Base-by-base conservation (phyloP, 2,888 invertebrate species). In the Cryptocephalus moraei region DNA sequence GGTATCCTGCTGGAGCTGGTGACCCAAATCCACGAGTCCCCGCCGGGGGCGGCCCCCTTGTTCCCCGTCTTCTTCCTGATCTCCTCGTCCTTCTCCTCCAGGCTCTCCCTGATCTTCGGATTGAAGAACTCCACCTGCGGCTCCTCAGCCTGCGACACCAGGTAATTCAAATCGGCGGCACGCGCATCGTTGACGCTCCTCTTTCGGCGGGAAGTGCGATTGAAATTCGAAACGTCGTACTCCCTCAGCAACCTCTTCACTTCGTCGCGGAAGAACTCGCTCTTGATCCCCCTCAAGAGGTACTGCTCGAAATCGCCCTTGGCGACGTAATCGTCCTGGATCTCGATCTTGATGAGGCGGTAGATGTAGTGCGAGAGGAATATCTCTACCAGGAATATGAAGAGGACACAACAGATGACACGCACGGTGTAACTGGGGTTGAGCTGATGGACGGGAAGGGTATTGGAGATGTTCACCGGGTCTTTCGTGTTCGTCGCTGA, bases 1-100 rank as follows among this genome's bases (percentile, higher is more conserved):
- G 91, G 88, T 57, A 91, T 88, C 57, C 90, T 79, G 33, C 90
- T 89, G 61, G 89, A 88, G 53, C 88, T 86, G 46, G 90, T 89
- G 55, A 91, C 70, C 85, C 90, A 91, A 55, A 91, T 83, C 88
- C 88, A 89, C 22, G 84, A 82, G 57, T 86, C 85, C 1, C 82
- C 85, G 0, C 82, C 85, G 1, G 83, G 81, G 0, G 82, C 81
- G 0, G 81, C 79, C 0, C 82, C 81, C 56, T 81, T 81, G 6
- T 75, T 73, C 0, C 81, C 82, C 0, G 78, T 79, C 49, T 74
- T 74, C 39, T 50, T 52, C 32, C 47, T 47, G 14, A 51, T 49
- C 76, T 70, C 49, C 79, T 73, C 71, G 32, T 55, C 58, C 32
- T 57, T 55, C 39, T 58, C 56, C 33, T 59, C 56, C 10, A 84